Evolutionary conservation across 2,888 invertebrate species (phyloP), one percentile per base, ranked within the genome.

Genomic region (Drosophila atroscutellata): DNA sequence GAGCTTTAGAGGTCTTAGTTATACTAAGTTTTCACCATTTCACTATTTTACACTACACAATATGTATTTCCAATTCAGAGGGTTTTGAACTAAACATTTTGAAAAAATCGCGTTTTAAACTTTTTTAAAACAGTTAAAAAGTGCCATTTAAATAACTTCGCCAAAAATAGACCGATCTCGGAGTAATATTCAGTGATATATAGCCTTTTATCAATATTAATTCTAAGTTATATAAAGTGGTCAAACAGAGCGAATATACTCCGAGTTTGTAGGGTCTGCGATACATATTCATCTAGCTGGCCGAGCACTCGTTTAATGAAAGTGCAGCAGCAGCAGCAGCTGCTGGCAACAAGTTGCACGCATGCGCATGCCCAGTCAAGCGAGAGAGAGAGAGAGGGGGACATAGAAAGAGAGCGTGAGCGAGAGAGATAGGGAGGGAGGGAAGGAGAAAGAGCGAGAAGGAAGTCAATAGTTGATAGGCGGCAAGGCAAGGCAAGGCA

Each of bases 311-410:
- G 56, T 65, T 67, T 76, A 86, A 86, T 86, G 89, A 83, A 83
- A 83, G 83, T 83, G 83, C 86, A 81, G 36, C 67, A 54, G 51
- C 65, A 15, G 32, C 64, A 72, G 58, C 81, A 58, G 68, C 80
- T 65, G 81, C 77, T 81, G 69, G 85, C 89, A 84, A 87, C 84
- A 87, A 89, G 90, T 87, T 84, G 90, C 84, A 89, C 87, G 83
- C 89, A 75, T 66, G 88, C 75, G 85, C 84, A 69, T 42, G 56
- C 20, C 30, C 56, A 69, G 50, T 70, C 39, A 70, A 89, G 62
- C 62, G 78, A 72, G 60, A 70, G 73, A 70, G 71, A 20, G 28
- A 45, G 42, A 24, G 72, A 18, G 67, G 54, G 2, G n/a, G 51
- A 45, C 30, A 34, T 9, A 28, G 34, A 52, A 60, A 39, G n/a